Base-by-base conservation (phyloP, 2,888 invertebrate species). In the Crocallis elinguaria region DNA sequence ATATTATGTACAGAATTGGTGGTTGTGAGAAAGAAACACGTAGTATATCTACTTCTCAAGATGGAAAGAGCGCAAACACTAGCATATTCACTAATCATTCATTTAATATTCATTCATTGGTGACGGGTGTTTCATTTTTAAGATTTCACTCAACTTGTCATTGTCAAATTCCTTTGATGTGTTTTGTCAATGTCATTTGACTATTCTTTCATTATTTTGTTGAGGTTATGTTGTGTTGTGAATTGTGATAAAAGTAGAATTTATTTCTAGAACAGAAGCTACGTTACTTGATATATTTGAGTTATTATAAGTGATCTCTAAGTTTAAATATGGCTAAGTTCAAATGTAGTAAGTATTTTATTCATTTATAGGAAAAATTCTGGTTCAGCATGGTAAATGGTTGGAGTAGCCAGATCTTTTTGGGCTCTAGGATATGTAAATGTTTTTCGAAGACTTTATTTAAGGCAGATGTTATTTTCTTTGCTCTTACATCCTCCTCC, bases 291-390 rank as follows among this genome's bases (percentile, higher is more conserved):
- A 29, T 11, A 13, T 4, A 13, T 25, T 14, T 13, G 6, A 6
- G 23, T 13, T 21, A 32, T 13, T 13, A 16, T 19, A 21, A 38
- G 45, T 41, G 13, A 44, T 32, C 23, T 45, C 30, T 33, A 33
- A 19, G 3, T 9, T 55, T 2, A 45, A 45, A 9, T 14, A 88
- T 88, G 88, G 88, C 86, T 0, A 88, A 88, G 61, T 88, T 88
- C 52, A 88, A 88, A 73, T 64, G 86, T 64, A 88, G 88, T 88
- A 77, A 86, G 87, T 86, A 66, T n/a, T 23, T 7, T 3, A 9
- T 33, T 17, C 42, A 19, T 13, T 38, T 21, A 41, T 23, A 42
- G 3, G 27, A 12, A 1, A n/a, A 16, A 14, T 21, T 13, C 7
- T 17, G 21, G 13, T 8, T 37, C 16, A 21, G 25, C 38, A 32